phyloP scores from a whole-genome alignment of 2,113 vertebrate species.

The Oostethus manadensis region DNA sequence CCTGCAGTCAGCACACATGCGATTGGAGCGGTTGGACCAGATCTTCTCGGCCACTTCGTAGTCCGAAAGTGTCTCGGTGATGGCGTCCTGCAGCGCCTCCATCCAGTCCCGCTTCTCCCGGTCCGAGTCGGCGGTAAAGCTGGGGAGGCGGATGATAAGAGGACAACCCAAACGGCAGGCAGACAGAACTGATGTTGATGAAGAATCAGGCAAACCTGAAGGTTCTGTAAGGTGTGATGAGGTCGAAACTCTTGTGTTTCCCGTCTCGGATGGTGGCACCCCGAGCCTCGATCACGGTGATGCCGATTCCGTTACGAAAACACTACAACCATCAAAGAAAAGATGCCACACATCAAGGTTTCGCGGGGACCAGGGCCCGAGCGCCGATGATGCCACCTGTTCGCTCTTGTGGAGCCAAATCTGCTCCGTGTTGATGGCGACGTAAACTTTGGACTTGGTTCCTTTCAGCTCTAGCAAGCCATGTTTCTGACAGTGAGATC shows the following conservation, averaged over 20 bases:
- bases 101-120: conserved; percentile 90
- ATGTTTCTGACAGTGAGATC: conserved; percentile 75
- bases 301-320: conserved; percentile 86
- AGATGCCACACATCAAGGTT: neutral
- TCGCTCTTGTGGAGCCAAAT: conserved; percentile 96
- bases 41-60: conserved; percentile 98
- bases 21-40: conserved; percentile 96
- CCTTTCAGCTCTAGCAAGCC: conserved; percentile 88
- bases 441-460: conserved; percentile 87
- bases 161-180: neutral
- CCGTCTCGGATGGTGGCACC: conserved; percentile 87
- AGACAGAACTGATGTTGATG: neutral
- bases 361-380: neutral
- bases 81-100: conserved; percentile 87
- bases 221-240: conserved; percentile 87
- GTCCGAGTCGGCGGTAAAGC: conserved; percentile 87
- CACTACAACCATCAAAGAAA: conserved; percentile 66
- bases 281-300: conserved; percentile 87
- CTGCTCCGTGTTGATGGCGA: conserved; percentile 82
- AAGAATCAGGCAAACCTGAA: conserved; percentile 78
- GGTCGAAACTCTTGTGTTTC: conserved; percentile 86
- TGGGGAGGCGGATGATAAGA: conserved; percentile 35
- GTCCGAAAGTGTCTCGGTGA: conserved; percentile 90
- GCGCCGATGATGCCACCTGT: conserved; percentile 74
- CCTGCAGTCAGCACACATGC: conserved; percentile 86